phyloP scores from a whole-genome alignment of 2,113 vertebrate species.

The Panurus biarmicus region DNA sequence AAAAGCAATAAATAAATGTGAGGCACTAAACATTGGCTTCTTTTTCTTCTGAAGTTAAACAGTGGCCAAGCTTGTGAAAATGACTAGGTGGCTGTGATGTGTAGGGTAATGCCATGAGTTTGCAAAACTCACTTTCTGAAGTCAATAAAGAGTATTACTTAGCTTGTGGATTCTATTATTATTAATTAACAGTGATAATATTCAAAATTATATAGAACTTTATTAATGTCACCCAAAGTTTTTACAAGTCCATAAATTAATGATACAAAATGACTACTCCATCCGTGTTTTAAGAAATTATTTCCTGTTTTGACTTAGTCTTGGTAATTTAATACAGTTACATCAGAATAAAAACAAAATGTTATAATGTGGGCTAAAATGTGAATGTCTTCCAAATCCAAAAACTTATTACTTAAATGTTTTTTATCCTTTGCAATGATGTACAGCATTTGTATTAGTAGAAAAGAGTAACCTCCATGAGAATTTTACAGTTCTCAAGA shows the following conservation, averaged over 20 bases:
- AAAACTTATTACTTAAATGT: background rate
- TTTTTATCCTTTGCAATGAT: background rate
- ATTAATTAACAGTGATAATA: background rate
- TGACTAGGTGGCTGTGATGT: background rate
- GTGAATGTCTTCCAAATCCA: background rate
- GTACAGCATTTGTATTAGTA: background rate
- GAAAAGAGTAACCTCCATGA: background rate
- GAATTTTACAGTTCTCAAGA: background rate
- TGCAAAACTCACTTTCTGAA: background rate
- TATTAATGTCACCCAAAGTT: background rate
- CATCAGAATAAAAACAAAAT: constrained; percentile 27
- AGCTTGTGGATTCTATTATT: background rate
- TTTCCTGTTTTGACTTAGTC: constrained; percentile 17
- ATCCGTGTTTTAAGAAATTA: background rate
- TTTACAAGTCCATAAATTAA: background rate
- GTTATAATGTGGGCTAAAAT: background rate
- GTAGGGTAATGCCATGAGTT: background rate
- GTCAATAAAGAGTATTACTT: background rate
- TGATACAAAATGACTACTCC: background rate
- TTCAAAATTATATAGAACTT: background rate
- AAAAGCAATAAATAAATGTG: background rate
- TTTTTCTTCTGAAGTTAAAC: background rate
- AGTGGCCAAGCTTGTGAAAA: background rate
- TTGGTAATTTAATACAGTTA: background rate
- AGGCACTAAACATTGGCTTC: background rate